phyloP scores from a whole-genome alignment of 2,888 invertebrate genomes.

The Apamea crenata region DNA sequence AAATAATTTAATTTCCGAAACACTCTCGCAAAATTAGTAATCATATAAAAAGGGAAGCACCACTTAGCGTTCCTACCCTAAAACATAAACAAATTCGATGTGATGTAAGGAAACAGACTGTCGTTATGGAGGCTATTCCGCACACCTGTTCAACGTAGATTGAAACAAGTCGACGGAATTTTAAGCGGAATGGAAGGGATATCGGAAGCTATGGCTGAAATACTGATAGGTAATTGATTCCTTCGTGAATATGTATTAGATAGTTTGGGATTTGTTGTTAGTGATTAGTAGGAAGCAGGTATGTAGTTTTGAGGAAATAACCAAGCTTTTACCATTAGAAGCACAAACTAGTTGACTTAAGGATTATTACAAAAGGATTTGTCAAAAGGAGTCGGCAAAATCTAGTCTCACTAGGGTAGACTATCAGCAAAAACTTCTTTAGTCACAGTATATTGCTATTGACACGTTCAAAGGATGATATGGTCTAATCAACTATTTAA shows the following conservation, averaged over 20 bases:
- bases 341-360: no score
- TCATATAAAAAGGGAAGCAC: constrained; percentile 10
- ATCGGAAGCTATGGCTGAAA: neutral
- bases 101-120: constrained; percentile 65
- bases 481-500: neutral
- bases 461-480: no score
- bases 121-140: constrained; percentile 69
- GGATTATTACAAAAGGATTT: neutral
- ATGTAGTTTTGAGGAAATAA: no score
- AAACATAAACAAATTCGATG: constrained; percentile 54
- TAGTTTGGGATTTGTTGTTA: neutral
- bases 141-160: constrained; percentile 71
- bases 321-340: no score
- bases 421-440: no score
- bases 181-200: constrained; percentile 51
- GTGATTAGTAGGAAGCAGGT: no score
- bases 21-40: constrained; percentile 28
- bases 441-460: no score
- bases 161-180: constrained; percentile 64
- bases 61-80: constrained; percentile 38
- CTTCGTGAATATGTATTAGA: constrained; percentile 17
- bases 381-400: neutral
- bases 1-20: constrained; percentile 2
- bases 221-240: constrained; percentile 29
- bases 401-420: neutral